Evolutionary conservation across 2,888 invertebrate species (phyloP).

Genomic region (Cyaniris semiargus): DNA sequence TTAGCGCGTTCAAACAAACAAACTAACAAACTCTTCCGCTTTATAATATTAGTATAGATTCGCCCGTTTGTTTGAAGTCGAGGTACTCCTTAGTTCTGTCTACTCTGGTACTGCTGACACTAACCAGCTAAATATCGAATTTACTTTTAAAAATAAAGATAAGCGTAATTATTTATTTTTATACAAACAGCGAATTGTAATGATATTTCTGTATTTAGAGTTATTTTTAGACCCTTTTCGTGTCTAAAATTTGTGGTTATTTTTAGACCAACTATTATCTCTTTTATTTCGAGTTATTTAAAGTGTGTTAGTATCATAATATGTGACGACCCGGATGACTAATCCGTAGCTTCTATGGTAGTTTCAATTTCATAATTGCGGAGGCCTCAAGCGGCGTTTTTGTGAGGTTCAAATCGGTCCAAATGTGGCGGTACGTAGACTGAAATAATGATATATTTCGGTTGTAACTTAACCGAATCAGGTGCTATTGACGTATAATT

Average conservation of each 20-base stretch:
- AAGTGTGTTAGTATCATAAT: not conserved
- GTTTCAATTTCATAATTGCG: constrained; percentile 14
- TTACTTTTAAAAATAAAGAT: too few species aligned
- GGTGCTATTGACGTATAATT: constrained; percentile 33
- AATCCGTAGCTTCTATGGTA: not conserved
- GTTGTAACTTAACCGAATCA: constrained; percentile 49
- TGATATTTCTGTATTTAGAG: not conserved
- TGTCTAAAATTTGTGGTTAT: not conserved
- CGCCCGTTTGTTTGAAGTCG: too few species aligned
- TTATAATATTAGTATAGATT: too few species aligned
- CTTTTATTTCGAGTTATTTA: not conserved
- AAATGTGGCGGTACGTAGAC: constrained; percentile 38
- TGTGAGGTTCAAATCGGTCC: constrained; percentile 37
- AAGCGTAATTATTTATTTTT: too few species aligned
- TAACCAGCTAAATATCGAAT: too few species aligned
- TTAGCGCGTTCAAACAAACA: too few species aligned
- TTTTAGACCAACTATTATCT: not conserved
- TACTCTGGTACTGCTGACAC: too few species aligned
- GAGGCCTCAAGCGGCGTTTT: constrained; percentile 63
- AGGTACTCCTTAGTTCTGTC: too few species aligned
- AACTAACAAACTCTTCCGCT: too few species aligned
- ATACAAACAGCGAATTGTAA: not conserved
- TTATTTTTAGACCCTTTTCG: not conserved
- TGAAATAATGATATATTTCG: constrained; percentile 40
- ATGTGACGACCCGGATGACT: not conserved